phyloP scores from a whole-genome alignment of 2,888 invertebrate genomes.

The Melolontha melolontha region DNA sequence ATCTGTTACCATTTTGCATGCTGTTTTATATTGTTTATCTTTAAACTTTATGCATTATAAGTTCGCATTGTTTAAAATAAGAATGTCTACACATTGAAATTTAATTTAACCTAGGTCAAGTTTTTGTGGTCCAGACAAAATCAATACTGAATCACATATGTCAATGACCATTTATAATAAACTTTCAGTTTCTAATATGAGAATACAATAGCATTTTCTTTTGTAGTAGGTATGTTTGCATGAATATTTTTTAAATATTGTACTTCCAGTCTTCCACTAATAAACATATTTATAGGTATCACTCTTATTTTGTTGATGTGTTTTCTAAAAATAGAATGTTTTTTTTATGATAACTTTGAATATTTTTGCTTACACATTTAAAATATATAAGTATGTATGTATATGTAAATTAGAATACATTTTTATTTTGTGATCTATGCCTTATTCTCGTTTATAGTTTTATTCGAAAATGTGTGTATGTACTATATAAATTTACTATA shows the following conservation, averaged over 20 bases:
- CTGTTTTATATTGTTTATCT: neutral
- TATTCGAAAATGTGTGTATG: too few species aligned
- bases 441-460: too few species aligned
- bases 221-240: neutral
- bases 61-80: neutral
- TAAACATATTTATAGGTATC: too few species aligned
- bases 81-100: neutral
- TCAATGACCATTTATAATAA: conserved; percentile 22
- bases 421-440: too few species aligned
- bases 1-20: neutral
- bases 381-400: too few species aligned
- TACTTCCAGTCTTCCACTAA: too few species aligned
- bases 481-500: too few species aligned
- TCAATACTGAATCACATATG: conserved; percentile 27
- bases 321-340: too few species aligned
- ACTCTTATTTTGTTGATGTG: too few species aligned
- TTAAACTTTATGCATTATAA: neutral
- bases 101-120: conserved; percentile 30
- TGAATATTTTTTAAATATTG: neutral
- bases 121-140: conserved; percentile 38
- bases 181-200: neutral
- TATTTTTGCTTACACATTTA: too few species aligned
- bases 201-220: neutral
- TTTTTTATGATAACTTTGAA: too few species aligned
- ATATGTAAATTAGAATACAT: too few species aligned